Evolutionary conservation across 2,113 vertebrate species (phyloP).

Genomic region (Ellobius talpinus): DNA sequence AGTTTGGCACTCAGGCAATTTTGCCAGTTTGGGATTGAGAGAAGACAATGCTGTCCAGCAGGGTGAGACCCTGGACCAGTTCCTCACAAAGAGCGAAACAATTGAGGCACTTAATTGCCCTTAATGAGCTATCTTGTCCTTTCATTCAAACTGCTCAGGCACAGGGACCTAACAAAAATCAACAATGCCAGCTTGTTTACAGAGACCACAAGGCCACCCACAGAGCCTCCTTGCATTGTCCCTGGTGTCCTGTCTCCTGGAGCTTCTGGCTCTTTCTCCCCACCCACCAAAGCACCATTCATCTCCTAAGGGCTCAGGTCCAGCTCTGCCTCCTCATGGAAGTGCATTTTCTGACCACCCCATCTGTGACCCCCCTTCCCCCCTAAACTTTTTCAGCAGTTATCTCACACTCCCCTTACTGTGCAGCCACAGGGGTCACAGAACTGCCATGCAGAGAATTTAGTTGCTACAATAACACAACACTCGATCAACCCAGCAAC

Average conservation of each 20-base stretch:
- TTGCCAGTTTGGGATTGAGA: fast-evolving
- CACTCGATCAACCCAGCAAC: neutral
- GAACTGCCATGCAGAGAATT: neutral
- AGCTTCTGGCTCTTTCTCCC: neutral
- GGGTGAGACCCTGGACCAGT: too few species aligned
- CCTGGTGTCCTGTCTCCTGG: neutral
- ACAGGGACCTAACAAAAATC: neutral
- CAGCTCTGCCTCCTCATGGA: neutral
- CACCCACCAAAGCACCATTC: neutral
- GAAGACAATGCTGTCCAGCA: neutral
- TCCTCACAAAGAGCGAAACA: neutral
- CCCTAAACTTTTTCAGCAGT: neutral
- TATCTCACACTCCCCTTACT: neutral
- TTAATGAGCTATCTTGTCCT: neutral
- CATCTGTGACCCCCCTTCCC: neutral
- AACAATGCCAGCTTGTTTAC: fast-evolving
- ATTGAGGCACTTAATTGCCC: neutral
- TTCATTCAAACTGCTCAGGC: fast-evolving
- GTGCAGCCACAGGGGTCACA: fast-evolving
- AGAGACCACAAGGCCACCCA: neutral
- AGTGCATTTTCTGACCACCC: neutral
- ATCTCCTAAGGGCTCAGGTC: neutral
- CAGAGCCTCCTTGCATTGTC: neutral
- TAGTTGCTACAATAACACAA: too few species aligned
- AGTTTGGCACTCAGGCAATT: fast-evolving